These are phyloP conservation scores for Apamea monoglypha DNA, from an alignment of 2,888 invertebrate species.

Conservation along the genomic window DNA sequence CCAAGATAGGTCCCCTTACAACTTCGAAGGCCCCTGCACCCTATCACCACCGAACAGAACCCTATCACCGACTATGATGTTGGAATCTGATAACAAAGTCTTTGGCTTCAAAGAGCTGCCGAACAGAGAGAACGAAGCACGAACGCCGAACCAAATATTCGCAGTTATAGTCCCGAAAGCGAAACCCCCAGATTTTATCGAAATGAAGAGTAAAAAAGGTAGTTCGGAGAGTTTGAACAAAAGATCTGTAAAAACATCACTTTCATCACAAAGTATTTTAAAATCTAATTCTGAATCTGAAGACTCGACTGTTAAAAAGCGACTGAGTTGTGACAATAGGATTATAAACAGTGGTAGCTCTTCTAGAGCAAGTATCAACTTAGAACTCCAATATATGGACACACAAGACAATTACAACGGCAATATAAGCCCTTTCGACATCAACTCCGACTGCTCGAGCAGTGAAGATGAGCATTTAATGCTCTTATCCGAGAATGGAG, in stretches of 20 bases:
- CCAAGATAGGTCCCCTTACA: conserved; percentile 75
- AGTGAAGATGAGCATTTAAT: conserved; percentile 88
- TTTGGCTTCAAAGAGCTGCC: conserved; percentile 86
- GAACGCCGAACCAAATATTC: conserved; percentile 82
- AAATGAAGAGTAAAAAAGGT: conserved; percentile 76
- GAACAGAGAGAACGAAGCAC: conserved; percentile 72
- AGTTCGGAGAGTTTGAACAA: conserved; percentile 84
- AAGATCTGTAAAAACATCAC: conserved; percentile 77
- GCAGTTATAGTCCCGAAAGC: conserved; percentile 88
- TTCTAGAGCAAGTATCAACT: conserved; percentile 83
- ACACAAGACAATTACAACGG: conserved; percentile 78
- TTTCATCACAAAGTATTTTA: conserved; percentile 83
- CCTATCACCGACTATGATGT: conserved; percentile 85
- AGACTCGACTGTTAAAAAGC: conserved; percentile 85
- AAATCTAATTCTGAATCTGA: conserved; percentile 85
- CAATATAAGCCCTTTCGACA: conserved; percentile 78
- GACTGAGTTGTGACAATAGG: conserved; percentile 88
- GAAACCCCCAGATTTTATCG: conserved; percentile 74
- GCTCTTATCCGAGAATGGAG: conserved; percentile 86
- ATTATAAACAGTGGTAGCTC: conserved; percentile 82
- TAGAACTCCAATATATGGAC: conserved; percentile 85
- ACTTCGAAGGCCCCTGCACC: conserved; percentile 82
- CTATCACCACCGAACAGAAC: conserved; percentile 88
- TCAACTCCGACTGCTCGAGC: conserved; percentile 86
- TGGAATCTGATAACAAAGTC: conserved; percentile 84